Base-by-base conservation (phyloP, 2,113 vertebrate species). In the Toxotes jaculatrix region DNA sequence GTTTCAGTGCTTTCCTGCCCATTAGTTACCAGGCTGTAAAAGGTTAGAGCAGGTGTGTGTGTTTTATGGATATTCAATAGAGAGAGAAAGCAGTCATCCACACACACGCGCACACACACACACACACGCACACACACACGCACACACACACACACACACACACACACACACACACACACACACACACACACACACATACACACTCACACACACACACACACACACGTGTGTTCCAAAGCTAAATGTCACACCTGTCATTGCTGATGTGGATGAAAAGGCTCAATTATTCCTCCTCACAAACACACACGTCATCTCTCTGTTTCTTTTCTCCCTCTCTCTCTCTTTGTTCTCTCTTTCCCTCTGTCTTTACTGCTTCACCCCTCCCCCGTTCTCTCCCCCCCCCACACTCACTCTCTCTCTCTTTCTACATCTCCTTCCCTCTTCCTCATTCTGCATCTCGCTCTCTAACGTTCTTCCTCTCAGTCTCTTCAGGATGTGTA, bases 211-310 rank as follows among this genome's bases (percentile, higher is more conserved):
- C 63, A 55, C 62, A 66, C 76, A 38, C 43, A 66, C 27, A 53
- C 51, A 60, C 49, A 63, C 59, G 67, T 74, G 51, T 69, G 68
- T 59, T 72, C 66, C 34, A 3, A 14, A 78, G 73, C 55, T 80
- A 83, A 92, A 92, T 90, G 86, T 85, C 87, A 90, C 83, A 85
- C 7, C 89, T 86, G 85, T 79, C 89, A 65, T 0, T 14, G 38
- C 4, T 4, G 9, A 32, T 78, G 64, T 73, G 66, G 85, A 85
- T 80, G 79, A 87, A 83, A 85, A 89, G 84, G 62, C 85, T 92
- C 79, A 90, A 88, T 89, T 90, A 87, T 86, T 62, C 43, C 7
- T 64, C 65, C 55, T 57, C 74, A 74, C 79, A 84, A 80, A 82
- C 81, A 77, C 80, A 43, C 62, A 40, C 5, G 11, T 38, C 62